Conservation (phyloP, 2,113 vertebrate genomes). For the Plecotus auritus region DNA sequence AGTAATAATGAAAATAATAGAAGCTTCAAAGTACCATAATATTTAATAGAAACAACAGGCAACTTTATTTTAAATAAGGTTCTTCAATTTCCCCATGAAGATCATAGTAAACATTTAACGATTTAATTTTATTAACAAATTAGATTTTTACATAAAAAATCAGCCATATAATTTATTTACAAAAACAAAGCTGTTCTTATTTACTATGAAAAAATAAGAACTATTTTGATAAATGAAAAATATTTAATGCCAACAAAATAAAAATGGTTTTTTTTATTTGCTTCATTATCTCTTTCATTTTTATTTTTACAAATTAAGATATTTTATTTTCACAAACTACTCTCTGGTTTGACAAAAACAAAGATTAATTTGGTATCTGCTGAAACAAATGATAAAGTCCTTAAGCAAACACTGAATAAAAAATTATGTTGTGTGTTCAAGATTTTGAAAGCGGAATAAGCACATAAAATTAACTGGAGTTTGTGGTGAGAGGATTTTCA, state of each 20-base stretch:
- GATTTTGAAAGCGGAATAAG: constrained; percentile 38
- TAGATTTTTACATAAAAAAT: constrained; percentile 71
- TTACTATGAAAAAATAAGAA: constrained; percentile 51
- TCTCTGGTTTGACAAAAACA: neutral
- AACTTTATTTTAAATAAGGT: constrained; percentile 60
- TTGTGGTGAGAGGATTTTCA: constrained; percentile 14
- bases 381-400: constrained; percentile 25
- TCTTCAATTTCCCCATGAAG: neutral
- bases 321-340: neutral
- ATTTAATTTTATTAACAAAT: constrained; percentile 76
- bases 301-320: too few species aligned
- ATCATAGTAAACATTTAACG: constrained; percentile 46
- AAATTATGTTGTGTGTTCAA: neutral
- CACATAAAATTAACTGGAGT: neutral
- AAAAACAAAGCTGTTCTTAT: constrained; percentile 66
- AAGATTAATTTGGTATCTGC: constrained; percentile 38
- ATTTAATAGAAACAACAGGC: neutral
- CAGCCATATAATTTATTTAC: constrained; percentile 65
- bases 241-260: neutral
- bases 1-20: constrained; percentile 6
- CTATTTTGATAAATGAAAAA: constrained; percentile 26
- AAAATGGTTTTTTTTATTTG: constrained; percentile 12
- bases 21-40: constrained; percentile 11
- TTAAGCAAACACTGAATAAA: neutral
- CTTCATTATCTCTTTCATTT: neutral